Evolutionary conservation across 2,888 invertebrate genomes (phyloP).

Genomic region (Digitonthophagus gazella): DNA sequence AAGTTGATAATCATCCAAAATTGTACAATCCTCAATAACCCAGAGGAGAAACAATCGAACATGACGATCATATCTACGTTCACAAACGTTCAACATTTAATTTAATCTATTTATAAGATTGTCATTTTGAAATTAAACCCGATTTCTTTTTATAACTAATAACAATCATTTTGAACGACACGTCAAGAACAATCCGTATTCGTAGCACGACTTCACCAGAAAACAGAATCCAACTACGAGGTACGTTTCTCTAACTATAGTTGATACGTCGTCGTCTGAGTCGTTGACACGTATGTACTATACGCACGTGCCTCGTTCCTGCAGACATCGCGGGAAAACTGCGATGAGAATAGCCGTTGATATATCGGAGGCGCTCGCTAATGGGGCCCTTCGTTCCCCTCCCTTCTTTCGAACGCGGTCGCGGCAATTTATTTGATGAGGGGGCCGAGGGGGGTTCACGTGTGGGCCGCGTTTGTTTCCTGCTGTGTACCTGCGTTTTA

Average conservation of each 20-base stretch:
- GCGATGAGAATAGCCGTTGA: conserved; percentile 13
- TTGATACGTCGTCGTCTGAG: not conserved
- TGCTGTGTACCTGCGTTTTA: not conserved
- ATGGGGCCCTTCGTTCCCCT: conserved; percentile 8
- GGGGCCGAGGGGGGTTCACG: not conserved
- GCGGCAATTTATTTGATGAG: conserved; percentile 15
- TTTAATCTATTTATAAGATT: too few relatives aligned
- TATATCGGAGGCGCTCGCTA: conserved; percentile 6
- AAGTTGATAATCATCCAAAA: conserved; percentile 36
- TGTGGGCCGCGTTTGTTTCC: not conserved
- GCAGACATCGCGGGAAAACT: conserved; percentile 5
- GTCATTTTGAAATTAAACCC: too few relatives aligned
- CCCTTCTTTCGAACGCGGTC: not conserved
- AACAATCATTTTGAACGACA: too few relatives aligned
- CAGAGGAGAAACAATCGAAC: conserved; percentile 32
- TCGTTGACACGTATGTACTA: not conserved
- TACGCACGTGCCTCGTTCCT: not conserved
- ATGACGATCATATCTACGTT: conserved; percentile 26
- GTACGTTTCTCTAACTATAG: not conserved
- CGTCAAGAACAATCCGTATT: too few relatives aligned
- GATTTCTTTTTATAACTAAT: too few relatives aligned
- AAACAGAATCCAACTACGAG: too few relatives aligned
- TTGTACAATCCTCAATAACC: conserved; percentile 36
- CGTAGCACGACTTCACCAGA: too few relatives aligned
- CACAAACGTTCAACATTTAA: not conserved